Percentiles rank a stretch among this genome's conserved stretches.
phyloP scores from a whole-genome alignment of 92 coral and sea anemone species.

The Diadumene lineata region DNA sequence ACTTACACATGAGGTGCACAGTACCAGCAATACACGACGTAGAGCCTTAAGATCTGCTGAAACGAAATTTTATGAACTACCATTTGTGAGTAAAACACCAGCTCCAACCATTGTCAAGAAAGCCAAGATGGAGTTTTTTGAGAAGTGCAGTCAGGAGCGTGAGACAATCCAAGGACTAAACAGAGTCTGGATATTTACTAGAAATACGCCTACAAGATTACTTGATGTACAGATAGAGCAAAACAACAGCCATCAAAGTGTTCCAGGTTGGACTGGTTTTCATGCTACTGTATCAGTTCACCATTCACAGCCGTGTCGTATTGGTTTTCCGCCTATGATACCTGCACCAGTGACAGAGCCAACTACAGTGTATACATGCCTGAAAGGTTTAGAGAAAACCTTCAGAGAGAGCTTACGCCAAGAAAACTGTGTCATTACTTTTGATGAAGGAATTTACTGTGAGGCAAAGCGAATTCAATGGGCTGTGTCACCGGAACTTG shows the following conservation, averaged over 20 bases:
- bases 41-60: constrained; percentile 16
- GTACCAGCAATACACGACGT: neutral
- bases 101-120: constrained; percentile 29
- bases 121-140: constrained; percentile 10
- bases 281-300: constrained; percentile 20
- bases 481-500: constrained; percentile 29
- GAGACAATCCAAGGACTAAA: constrained; percentile 11
- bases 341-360: constrained; percentile 23
- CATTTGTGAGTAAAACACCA: constrained; percentile 17
- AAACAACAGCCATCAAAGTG: neutral
- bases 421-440: constrained; percentile 14
- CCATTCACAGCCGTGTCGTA: constrained; percentile 10
- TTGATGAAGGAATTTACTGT: constrained; percentile 27
- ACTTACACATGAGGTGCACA: neutral
- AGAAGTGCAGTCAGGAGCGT: neutral
- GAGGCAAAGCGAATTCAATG: constrained; percentile 29
- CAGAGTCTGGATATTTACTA: constrained; percentile 19
- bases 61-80: constrained; percentile 20
- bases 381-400: constrained; percentile 17
- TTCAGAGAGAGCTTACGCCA: constrained; percentile 10
- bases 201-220: constrained; percentile 29
- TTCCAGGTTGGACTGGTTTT: constrained; percentile 28
- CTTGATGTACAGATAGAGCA: constrained; percentile 14
- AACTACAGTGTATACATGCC: constrained; percentile 11
- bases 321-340: constrained; percentile 32